Evolutionary conservation across 1,140 invertebrate species (phyloP).

Genomic region (Probaryconus sp.): DNA sequence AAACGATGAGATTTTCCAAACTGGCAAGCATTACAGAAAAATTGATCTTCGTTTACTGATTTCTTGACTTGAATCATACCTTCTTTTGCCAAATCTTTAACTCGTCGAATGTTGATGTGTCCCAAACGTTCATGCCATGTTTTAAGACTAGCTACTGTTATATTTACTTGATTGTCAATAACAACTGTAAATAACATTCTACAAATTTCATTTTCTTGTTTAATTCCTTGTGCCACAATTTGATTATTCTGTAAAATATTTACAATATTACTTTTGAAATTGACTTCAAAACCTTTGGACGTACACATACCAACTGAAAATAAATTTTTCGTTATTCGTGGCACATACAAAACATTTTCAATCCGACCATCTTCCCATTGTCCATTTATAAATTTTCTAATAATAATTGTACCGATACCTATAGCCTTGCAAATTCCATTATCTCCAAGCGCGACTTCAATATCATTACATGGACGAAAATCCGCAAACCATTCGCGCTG

Average conservation of each 20-base stretch:
- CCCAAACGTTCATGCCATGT: conserved; percentile 53
- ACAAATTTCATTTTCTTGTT: conserved; percentile 17
- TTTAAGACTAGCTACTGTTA: conserved; percentile 10
- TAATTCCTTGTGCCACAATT: conserved; percentile 6
- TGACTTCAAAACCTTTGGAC: neutral
- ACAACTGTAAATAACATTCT: conserved; percentile 22
- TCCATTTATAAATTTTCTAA: too few species aligned
- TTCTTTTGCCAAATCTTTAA: conserved; percentile 32
- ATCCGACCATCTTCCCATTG: too few species aligned
- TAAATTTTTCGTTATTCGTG: conserved; percentile 1
- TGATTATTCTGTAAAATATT: neutral
- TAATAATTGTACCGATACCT: too few species aligned
- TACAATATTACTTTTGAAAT: neutral
- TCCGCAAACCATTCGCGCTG: too few species aligned
- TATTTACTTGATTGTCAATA: conserved; percentile 9
- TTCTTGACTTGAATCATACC: conserved; percentile 20
- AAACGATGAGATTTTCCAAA: conserved; percentile 22
- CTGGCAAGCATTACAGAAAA: conserved; percentile 25
- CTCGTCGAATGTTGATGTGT: conserved; percentile 26
- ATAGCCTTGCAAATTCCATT: too few species aligned
- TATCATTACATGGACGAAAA: too few species aligned
- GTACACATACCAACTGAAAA: neutral
- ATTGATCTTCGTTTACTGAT: neutral
- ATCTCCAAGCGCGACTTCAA: too few species aligned
- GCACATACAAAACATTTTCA: neutral